Percentiles rank a stretch among this genome's conserved stretches.
These are phyloP conservation scores for Ophioderma brevispina DNA, from an alignment of 35 echinoderm and acorn worm genomes.

Conservation along the genomic window DNA sequence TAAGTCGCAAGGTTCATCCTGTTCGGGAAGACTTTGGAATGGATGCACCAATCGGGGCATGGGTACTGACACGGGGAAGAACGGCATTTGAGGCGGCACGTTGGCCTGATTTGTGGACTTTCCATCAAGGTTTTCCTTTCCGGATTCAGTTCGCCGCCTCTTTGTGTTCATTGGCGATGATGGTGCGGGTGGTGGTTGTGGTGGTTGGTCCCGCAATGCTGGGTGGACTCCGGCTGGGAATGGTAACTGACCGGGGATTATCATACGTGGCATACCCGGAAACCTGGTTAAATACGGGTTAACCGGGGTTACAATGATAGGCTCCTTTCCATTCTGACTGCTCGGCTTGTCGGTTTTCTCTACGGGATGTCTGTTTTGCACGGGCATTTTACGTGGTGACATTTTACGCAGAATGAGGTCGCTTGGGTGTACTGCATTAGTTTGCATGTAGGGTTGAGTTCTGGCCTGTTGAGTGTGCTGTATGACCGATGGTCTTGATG, in stretches of 20 bases:
- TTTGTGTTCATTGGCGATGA: not conserved
- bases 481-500: constrained; percentile 85
- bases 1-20: constrained; percentile 96
- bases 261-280: not conserved
- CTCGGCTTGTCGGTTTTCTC: not conserved
- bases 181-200: not conserved
- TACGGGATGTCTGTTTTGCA: not conserved
- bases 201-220: not conserved
- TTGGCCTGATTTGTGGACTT: not conserved
- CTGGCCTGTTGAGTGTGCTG: constrained; percentile 82
- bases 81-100: not conserved
- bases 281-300: not conserved
- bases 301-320: not conserved
- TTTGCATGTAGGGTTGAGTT: constrained; percentile 1
- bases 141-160: constrained; percentile 25
- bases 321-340: not conserved
- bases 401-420: constrained; percentile 80
- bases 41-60: not conserved
- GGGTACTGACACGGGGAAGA: constrained; percentile 12
- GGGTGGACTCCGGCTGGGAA: not conserved
- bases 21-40: constrained; percentile 34
- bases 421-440: constrained; percentile 64
- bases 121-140: constrained; percentile 26
- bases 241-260: not conserved
- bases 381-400: not conserved